Evolutionary conservation across 1,140 invertebrate species (phyloP), one percentile per base, ranked within the genome.

Genomic region (Drosophila ironensis): DNA sequence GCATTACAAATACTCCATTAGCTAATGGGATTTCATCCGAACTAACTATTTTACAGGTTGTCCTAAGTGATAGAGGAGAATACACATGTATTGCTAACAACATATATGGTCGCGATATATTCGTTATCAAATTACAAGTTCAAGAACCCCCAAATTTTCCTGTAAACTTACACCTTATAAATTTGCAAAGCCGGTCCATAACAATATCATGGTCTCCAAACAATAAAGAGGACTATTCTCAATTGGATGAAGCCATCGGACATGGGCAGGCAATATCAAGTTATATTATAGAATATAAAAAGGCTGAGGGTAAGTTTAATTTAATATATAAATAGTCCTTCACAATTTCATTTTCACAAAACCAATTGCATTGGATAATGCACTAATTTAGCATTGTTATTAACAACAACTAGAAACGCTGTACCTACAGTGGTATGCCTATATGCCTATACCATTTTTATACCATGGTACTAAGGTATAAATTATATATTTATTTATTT

Each of bases 61-160:
- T 91, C 9, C 91, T 93, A 7, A 90, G 91, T 4, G 95, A 95
- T 82, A 92, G 92, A 4, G 94, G 93, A 1, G 92, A 94, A 63
- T 95, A 95, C 87, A 92, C 92, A 1, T 96, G 95, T 86, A 90
- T 92, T 8, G 94, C 94, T 1, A 91, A 91, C 46, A 96, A 96
- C 87, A 91, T 92, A 1, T 93, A 94, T 84, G 95, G 95, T 1
- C 92, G 92, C 24, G 94, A 95, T 77, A 91, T 92, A 50, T 92
- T 93, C 6, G 92, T 91, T 6, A 93, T 94, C 61, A 91, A 93
- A 71, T 89, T 96, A 3, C 92, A 93, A 41, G 94, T 88, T 1
- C 93, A 95, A 91, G 94, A 94, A 69, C 92, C 91, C 9, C 94
- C 94, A 16, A 93, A 93, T 81, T 92, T 93, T 47, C 93, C 94